Conservation (phyloP, 1,140 invertebrate genomes). For the Bombus impatiens region DNA sequence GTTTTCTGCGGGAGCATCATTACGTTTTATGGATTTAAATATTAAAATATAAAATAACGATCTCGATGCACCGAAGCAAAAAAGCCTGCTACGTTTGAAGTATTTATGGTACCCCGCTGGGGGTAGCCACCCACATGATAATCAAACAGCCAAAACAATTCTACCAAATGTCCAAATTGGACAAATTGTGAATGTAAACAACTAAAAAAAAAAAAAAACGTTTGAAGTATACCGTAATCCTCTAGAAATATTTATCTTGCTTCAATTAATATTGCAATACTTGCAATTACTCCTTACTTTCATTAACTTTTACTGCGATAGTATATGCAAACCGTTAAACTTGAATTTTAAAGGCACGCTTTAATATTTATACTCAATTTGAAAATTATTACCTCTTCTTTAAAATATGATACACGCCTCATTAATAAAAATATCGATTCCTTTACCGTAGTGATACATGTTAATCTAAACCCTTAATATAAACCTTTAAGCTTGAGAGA, state of each 20-base stretch:
- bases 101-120: no score
- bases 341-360: neutral
- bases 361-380: neutral
- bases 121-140: no score
- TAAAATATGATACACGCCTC: neutral
- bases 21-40: neutral
- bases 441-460: neutral
- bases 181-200: no score
- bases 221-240: neutral
- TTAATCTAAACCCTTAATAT: no score
- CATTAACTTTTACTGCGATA: neutral
- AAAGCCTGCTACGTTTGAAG: neutral
- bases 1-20: neutral
- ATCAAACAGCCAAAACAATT: no score
- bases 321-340: neutral
- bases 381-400: neutral
- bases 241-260: neutral
- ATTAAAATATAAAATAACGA: neutral
- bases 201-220: no score
- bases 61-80: neutral
- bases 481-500: no score
- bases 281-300: no score
- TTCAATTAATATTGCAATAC: neutral
- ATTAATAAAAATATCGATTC: neutral
- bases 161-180: no score